Evolutionary conservation across 2,888 invertebrate species (phyloP).

Genomic region (Synanthedon vespiformis): DNA sequence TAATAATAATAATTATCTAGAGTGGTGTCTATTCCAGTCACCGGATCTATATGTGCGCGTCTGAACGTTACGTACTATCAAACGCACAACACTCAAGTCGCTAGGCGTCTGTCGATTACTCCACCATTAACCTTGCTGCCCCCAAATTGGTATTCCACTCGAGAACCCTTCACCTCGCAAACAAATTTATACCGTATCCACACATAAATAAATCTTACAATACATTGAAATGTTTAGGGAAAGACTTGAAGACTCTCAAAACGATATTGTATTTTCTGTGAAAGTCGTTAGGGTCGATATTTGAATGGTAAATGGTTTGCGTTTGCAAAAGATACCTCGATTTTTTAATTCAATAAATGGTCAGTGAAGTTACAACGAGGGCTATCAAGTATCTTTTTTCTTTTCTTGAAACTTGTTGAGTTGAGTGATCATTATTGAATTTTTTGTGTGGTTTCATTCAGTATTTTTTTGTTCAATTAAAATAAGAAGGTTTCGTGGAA

Average conservation of each 20-base stretch:
- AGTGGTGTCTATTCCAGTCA: too few species aligned
- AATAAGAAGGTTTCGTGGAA: too few species aligned
- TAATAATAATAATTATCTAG: too few species aligned
- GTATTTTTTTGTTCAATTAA: background rate
- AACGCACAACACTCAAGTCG: constrained; percentile 34
- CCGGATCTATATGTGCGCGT: too few species aligned
- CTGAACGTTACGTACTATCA: constrained; percentile 23
- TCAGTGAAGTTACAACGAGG: constrained; percentile 20
- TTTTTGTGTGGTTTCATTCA: background rate
- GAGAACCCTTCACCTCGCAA: constrained; percentile 22
- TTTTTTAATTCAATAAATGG: constrained; percentile 37
- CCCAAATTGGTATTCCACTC: constrained; percentile 25
- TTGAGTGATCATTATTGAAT: background rate
- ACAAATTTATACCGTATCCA: constrained; percentile 3
- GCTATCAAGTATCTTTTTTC: constrained; percentile 6
- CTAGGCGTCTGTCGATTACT: constrained; percentile 45
- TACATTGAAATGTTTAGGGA: background rate
- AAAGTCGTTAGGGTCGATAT: constrained; percentile 12
- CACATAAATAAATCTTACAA: background rate
- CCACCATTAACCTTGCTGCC: constrained; percentile 53
- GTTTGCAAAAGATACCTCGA: constrained; percentile 13
- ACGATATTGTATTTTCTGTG: background rate
- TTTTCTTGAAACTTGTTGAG: background rate
- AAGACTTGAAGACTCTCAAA: background rate
- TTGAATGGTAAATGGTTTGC: constrained; percentile 14